Conservation (phyloP, 1,140 invertebrate species). For the Lepidotrigona ventralis region DNA sequence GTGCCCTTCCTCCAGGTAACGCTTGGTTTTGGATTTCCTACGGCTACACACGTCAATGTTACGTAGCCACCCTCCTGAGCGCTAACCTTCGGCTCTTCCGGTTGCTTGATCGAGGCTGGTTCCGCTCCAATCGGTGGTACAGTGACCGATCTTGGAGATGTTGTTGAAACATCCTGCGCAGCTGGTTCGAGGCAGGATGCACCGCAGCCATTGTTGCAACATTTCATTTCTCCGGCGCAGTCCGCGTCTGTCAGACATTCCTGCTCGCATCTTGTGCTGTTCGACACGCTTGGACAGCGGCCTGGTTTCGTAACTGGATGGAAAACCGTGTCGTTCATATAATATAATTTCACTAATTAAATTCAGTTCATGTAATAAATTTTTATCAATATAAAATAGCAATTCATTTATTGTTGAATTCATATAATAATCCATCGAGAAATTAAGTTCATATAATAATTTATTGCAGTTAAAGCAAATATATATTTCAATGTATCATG, state of each 20-base stretch:
- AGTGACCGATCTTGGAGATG: slow-evolving; percentile 58
- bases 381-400: too few species aligned
- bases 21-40: slow-evolving; percentile 87
- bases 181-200: slow-evolving; percentile 85
- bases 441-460: too few species aligned
- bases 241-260: slow-evolving; percentile 92
- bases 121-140: slow-evolving; percentile 72
- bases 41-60: slow-evolving; percentile 86
- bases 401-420: too few species aligned
- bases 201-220: slow-evolving; percentile 90
- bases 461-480: too few species aligned
- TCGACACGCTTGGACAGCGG: slow-evolving; percentile 83
- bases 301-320: slow-evolving; percentile 86
- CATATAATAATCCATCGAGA: too few species aligned
- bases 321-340: not conserved
- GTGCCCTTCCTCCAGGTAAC: slow-evolving; percentile 88
- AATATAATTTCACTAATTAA: not conserved
- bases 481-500: too few species aligned
- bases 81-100: slow-evolving; percentile 82
- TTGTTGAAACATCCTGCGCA: slow-evolving; percentile 61
- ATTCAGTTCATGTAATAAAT: not conserved
- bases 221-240: slow-evolving; percentile 88
- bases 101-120: slow-evolving; percentile 72
- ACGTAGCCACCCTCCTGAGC: slow-evolving; percentile 87
- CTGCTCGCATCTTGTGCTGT: slow-evolving; percentile 81